A percentile compares a stretch with the other conserved stretches of the same genome.
Evolutionary conservation across 2,797 vertebrate species (phyloP).

Genomic region (Sebastes iracundus): DNA sequence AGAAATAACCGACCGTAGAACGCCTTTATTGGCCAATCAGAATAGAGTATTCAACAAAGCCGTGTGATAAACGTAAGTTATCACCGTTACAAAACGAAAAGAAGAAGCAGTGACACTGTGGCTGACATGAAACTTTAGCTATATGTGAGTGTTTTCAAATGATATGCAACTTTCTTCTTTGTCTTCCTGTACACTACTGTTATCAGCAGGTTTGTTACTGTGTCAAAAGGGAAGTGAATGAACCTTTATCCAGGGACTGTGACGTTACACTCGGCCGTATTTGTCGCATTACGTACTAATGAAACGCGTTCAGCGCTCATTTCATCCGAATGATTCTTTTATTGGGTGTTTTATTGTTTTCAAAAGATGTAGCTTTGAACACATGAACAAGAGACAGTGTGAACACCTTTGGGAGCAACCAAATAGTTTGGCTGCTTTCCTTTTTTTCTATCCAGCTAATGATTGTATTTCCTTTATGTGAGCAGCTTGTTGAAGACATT

Average conservation of each 20-base stretch:
- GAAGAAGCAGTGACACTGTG: constrained; percentile 7
- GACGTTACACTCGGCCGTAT: constrained; percentile 51
- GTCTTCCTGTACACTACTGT: constrained; percentile 66
- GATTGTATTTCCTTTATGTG: constrained; percentile 69
- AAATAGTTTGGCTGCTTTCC: constrained; percentile 22
- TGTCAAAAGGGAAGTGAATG: constrained; percentile 61
- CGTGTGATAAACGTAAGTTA: background rate
- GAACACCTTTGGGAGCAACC: constrained; percentile 41
- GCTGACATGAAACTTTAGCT: constrained; percentile 11
- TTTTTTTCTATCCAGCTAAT: constrained; percentile 64
- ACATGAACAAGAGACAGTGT: constrained; percentile 39
- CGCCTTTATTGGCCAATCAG: too few species aligned
- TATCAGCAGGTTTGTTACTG: constrained; percentile 37
- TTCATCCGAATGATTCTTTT: constrained; percentile 24
- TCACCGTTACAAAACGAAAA: background rate
- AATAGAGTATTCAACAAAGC: too few species aligned
- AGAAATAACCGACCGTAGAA: too few species aligned
- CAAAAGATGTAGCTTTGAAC: constrained; percentile 45
- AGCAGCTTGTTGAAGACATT: constrained; percentile 57
- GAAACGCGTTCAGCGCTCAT: constrained; percentile 12
- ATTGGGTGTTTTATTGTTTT: constrained; percentile 35
- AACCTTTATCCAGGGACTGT: constrained; percentile 46
- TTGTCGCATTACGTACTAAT: constrained; percentile 30
- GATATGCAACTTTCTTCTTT: constrained; percentile 51
- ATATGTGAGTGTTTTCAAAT: constrained; percentile 35